Conservation (phyloP, 2,113 vertebrate species). For the Psammodynastes pulverulentus region DNA sequence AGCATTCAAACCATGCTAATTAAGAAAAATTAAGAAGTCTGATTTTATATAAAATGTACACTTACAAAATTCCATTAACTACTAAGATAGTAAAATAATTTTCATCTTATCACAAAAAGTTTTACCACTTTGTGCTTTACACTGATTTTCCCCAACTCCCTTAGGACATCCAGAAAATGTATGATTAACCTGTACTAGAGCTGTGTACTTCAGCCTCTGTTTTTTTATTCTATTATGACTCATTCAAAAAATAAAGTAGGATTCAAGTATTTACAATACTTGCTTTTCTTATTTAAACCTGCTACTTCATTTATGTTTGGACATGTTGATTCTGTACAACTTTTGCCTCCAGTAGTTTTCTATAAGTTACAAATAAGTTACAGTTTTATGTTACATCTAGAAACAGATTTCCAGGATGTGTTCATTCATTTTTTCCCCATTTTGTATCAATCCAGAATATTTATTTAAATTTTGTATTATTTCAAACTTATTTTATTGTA, state of each 20-base stretch:
- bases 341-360: background rate
- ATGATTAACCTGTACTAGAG: conserved; percentile 35
- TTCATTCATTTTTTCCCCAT: background rate
- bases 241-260: background rate
- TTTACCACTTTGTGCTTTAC: background rate
- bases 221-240: background rate
- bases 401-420: background rate
- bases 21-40: background rate
- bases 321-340: background rate
- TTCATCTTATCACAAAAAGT: background rate
- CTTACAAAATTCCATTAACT: background rate
- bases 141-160: too few relatives aligned
- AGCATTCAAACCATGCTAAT: background rate
- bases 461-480: background rate
- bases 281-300: background rate
- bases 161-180: background rate
- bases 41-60: background rate
- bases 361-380: background rate
- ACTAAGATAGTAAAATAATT: background rate
- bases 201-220: background rate
- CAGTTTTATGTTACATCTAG: background rate
- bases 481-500: background rate
- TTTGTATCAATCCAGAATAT: background rate
- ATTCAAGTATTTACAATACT: background rate
- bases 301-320: background rate